phyloP scores from a whole-genome alignment of 2,113 vertebrate genomes.

The Todiramphus saurophagus region DNA sequence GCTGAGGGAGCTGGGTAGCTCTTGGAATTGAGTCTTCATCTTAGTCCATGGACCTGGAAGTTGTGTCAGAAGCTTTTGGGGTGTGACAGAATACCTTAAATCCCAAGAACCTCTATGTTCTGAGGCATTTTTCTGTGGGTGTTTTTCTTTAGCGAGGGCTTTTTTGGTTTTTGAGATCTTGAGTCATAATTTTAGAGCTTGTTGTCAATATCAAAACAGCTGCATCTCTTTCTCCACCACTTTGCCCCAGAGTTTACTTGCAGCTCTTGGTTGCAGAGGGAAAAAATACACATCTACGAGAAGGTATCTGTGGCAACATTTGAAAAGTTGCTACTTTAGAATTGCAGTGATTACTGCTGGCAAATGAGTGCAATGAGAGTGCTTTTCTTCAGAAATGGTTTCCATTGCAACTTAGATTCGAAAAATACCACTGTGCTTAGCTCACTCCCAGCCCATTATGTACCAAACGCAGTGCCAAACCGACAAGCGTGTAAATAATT shows the following conservation, averaged over 20 bases:
- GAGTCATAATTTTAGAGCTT: background rate
- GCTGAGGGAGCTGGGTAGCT: background rate
- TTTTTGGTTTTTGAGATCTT: background rate
- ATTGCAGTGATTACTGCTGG: background rate
- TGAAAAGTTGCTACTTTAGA: background rate
- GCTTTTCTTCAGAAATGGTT: background rate
- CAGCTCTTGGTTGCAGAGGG: background rate
- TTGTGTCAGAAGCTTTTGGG: background rate
- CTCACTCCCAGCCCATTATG: background rate
- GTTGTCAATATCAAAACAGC: background rate
- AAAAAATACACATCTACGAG: background rate
- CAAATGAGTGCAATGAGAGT: background rate
- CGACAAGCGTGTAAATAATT: background rate
- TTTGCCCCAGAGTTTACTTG: background rate
- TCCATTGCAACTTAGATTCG: background rate
- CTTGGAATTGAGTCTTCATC: background rate
- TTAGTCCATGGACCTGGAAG: background rate
- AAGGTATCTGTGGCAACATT: background rate
- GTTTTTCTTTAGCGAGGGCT: background rate
- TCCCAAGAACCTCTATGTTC: background rate
- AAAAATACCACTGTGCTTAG: background rate
- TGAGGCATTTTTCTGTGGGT: background rate
- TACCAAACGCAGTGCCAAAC: background rate
- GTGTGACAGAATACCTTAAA: background rate
- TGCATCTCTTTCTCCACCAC: background rate